These are phyloP conservation scores for Actinopyga echinites DNA, from an alignment of 53 echinoderm and acorn worm genomes.

Conservation along the genomic window DNA sequence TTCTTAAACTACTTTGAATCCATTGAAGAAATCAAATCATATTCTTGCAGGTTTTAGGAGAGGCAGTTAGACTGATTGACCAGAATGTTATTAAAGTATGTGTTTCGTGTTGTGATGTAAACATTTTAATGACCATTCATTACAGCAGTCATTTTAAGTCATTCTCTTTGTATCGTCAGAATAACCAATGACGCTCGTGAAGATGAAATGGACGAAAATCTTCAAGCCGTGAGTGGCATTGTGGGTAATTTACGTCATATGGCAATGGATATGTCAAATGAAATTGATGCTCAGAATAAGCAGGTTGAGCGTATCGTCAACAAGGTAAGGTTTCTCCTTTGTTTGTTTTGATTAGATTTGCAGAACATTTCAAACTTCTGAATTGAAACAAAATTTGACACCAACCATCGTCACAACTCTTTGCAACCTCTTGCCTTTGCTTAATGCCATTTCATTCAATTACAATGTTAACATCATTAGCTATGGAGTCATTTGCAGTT, in stretches of 20 bases:
- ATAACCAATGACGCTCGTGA: conserved; percentile 86
- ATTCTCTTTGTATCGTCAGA: conserved; percentile 41
- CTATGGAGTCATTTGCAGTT: too few relatives aligned
- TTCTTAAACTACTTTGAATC: too few relatives aligned
- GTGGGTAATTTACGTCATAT: conserved; percentile 84
- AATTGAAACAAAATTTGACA: neutral
- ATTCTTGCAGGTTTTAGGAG: too few relatives aligned
- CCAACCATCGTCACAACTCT: too few relatives aligned
- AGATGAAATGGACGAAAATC: conserved; percentile 83
- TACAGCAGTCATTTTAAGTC: neutral
- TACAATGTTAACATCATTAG: too few relatives aligned
- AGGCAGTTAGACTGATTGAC: too few relatives aligned
- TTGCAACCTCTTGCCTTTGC: too few relatives aligned
- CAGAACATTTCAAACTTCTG: neutral
- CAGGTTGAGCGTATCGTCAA: conserved; percentile 70
- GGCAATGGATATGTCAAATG: conserved; percentile 80
- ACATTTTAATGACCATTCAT: too few relatives aligned
- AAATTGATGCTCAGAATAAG: conserved; percentile 69
- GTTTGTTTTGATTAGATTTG: neutral
- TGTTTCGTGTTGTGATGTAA: too few relatives aligned
- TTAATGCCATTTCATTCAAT: too few relatives aligned
- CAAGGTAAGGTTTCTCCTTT: conserved; percentile 57
- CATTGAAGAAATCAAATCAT: too few relatives aligned
- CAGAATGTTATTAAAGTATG: too few relatives aligned
- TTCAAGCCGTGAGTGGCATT: conserved; percentile 67